Conservation (phyloP, 2,888 invertebrate genomes). For the Lasioglossum calceatum region DNA sequence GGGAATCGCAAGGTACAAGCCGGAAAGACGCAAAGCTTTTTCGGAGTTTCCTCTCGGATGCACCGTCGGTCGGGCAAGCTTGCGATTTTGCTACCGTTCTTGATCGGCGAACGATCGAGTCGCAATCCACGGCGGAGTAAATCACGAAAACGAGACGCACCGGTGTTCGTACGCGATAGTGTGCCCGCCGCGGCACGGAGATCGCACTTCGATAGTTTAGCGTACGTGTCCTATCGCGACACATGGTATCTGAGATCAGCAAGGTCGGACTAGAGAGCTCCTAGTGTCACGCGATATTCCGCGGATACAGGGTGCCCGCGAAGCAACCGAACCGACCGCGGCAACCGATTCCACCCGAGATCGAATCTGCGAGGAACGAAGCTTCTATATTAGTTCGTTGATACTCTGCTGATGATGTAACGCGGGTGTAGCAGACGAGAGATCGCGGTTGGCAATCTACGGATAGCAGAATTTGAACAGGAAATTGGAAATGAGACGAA, state of each 20-base stretch:
- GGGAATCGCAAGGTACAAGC: slow-evolving; percentile 47
- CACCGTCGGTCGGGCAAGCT: background rate
- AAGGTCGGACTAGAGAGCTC: slow-evolving; percentile 72
- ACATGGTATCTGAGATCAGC: slow-evolving; percentile 75
- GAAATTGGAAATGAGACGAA: slow-evolving; percentile 1
- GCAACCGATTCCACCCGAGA: background rate
- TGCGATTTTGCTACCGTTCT: background rate
- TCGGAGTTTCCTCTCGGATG: slow-evolving; percentile 28
- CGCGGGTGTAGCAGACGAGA: background rate
- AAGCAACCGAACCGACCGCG: background rate
- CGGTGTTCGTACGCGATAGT: slow-evolving; percentile 40
- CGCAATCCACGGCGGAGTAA: slow-evolving; percentile 21
- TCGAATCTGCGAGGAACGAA: background rate
- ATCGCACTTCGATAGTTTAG: slow-evolving; percentile 68
- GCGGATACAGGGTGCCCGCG: slow-evolving; percentile 56
- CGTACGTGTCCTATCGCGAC: slow-evolving; percentile 73
- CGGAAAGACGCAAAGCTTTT: slow-evolving; percentile 64
- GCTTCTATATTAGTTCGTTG: background rate
- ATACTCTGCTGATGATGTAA: background rate
- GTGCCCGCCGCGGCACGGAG: slow-evolving; percentile 42
- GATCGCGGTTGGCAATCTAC: background rate
- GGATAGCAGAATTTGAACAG: background rate
- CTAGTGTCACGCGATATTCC: slow-evolving; percentile 67
- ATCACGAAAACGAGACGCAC: slow-evolving; percentile 60
- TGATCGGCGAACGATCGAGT: slow-evolving; percentile 4